Conservation (phyloP, 2,797 vertebrate genomes). For the Craterocephalus amniculus region DNA sequence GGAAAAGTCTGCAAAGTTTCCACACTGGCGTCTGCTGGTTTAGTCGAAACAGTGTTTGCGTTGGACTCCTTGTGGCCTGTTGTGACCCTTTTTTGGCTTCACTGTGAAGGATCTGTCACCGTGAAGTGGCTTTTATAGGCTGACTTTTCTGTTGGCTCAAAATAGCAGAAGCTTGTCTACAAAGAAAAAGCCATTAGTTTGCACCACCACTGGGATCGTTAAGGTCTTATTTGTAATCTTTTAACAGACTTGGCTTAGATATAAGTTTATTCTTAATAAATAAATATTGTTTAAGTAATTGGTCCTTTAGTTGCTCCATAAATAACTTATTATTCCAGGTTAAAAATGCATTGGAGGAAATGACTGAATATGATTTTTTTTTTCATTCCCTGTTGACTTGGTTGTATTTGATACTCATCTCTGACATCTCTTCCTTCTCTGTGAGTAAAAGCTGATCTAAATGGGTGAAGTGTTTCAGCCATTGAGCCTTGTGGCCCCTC, state of each 20-base stretch:
- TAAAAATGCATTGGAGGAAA: not conserved
- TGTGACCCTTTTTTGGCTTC: constrained; percentile 55
- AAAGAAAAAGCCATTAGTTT: constrained; percentile 26
- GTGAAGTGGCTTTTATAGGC: constrained; percentile 56
- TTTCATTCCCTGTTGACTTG: too few species aligned
- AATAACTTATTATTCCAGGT: not conserved
- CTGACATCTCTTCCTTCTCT: not conserved
- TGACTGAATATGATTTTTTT: too few species aligned
- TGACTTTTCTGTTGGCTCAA: constrained; percentile 58
- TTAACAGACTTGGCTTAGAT: not conserved
- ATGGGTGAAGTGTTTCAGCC: constrained; percentile 4
- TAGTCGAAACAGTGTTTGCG: constrained; percentile 45
- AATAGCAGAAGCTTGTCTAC: constrained; percentile 46
- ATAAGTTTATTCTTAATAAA: not conserved
- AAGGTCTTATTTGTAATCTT: constrained; percentile 6
- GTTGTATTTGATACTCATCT: not conserved
- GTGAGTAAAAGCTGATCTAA: constrained; percentile 20
- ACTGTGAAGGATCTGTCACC: constrained; percentile 50
- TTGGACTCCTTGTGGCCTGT: constrained; percentile 21
- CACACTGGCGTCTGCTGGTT: constrained; percentile 43
- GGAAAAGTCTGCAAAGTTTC: constrained; percentile 59
- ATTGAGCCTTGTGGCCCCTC: constrained; percentile 21
- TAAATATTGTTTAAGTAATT: not conserved
- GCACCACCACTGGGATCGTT: constrained; percentile 4
- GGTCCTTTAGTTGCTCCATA: not conserved